Conservation (phyloP, 2,888 invertebrate genomes). For the Notocelia uddmanniana region DNA sequence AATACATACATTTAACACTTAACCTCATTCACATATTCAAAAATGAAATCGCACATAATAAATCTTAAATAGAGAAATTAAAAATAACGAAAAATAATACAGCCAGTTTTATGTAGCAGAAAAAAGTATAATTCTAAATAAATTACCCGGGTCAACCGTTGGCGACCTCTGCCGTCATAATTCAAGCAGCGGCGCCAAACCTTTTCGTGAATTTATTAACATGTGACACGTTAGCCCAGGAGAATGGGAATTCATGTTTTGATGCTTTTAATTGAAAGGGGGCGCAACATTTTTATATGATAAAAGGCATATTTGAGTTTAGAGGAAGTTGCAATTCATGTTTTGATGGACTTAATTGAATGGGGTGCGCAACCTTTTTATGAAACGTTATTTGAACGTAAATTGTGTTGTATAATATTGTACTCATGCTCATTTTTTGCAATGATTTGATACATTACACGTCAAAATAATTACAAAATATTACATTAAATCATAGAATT, state of each 20-base stretch:
- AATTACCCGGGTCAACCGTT: conserved; percentile 59
- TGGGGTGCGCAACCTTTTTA: conserved; percentile 21
- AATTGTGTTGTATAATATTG: neutral
- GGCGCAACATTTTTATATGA: conserved; percentile 22
- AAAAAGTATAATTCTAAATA: conserved; percentile 57
- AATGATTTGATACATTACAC: too few species aligned
- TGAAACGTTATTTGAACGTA: neutral
- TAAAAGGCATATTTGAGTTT: conserved; percentile 17
- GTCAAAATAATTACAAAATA: too few species aligned
- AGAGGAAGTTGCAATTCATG: conserved; percentile 22
- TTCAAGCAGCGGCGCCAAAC: conserved; percentile 59
- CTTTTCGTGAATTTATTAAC: conserved; percentile 66
- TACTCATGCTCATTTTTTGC: too few species aligned
- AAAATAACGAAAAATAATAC: conserved; percentile 24
- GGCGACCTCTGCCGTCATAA: conserved; percentile 62
- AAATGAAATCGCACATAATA: conserved; percentile 20
- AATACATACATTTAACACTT: too few species aligned
- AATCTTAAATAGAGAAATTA: conserved; percentile 32
- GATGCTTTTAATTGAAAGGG: conserved; percentile 43
- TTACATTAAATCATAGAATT: too few species aligned
- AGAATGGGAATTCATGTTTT: conserved; percentile 40
- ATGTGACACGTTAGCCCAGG: conserved; percentile 47
- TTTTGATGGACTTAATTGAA: conserved; percentile 21
- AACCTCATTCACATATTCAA: neutral
- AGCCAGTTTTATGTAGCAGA: conserved; percentile 51